Conservation (phyloP, 2,113 vertebrate species). For the Scartelaos histophorus region DNA sequence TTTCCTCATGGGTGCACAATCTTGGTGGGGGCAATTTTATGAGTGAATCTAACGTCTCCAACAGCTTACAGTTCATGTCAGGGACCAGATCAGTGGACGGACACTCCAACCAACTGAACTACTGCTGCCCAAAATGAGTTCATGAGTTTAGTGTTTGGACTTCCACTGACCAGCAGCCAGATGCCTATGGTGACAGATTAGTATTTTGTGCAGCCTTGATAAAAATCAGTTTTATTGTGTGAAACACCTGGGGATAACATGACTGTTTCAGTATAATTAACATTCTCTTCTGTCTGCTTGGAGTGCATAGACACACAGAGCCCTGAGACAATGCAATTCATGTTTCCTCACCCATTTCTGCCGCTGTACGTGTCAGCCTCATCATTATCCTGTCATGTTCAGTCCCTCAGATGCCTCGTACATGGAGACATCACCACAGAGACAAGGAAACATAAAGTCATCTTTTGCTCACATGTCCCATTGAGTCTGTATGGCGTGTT, state of each 20-base stretch:
- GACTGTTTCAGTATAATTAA: conserved; percentile 71
- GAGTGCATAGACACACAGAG: not conserved
- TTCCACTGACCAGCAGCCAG: not conserved
- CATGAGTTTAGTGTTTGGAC: not conserved
- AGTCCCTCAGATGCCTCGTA: conserved; percentile 46
- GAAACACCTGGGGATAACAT: conserved; percentile 49
- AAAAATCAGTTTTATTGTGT: conserved; percentile 62
- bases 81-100: too few relatives aligned
- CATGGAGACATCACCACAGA: conserved; percentile 42
- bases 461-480: conserved; percentile 7
- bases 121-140: too few relatives aligned
- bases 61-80: too few relatives aligned
- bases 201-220: conserved; percentile 25
- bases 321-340: not conserved
- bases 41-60: too few relatives aligned
- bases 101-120: too few relatives aligned
- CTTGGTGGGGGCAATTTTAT: too few relatives aligned
- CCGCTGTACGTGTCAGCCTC: conserved; percentile 48
- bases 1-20: too few relatives aligned
- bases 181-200: not conserved
- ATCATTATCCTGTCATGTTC: conserved; percentile 63
- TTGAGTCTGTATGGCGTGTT: not conserved
- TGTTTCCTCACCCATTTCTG: conserved; percentile 14
- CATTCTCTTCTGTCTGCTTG: conserved; percentile 25
- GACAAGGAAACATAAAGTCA: conserved; percentile 30